Percentiles rank a stretch among this genome's conserved stretches.
Conservation (phyloP, 2,888 invertebrate genomes). For the Colostygia pectinataria region DNA sequence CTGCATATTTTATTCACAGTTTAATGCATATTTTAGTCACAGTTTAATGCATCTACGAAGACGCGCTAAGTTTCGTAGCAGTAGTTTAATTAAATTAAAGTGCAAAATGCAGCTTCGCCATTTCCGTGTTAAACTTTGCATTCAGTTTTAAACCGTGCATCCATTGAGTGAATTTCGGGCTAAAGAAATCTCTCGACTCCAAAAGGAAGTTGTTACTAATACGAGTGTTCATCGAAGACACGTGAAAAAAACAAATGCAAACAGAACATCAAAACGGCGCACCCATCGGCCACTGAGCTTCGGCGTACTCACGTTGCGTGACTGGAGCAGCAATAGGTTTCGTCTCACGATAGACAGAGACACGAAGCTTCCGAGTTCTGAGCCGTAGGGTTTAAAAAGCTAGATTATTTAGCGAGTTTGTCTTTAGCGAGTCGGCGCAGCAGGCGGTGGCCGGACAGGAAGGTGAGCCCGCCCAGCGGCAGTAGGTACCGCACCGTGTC, state of each 20-base stretch:
- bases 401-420: slow-evolving; percentile 16
- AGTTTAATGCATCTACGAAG: neutral
- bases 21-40: too few species aligned
- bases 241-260: neutral
- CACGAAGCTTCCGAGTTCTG: too few species aligned
- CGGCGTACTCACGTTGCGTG: too few species aligned
- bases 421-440: slow-evolving; percentile 88
- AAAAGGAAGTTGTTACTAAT: too few species aligned
- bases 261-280: neutral
- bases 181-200: too few species aligned
- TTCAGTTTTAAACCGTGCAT: too few species aligned
- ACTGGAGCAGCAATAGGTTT: too few species aligned
- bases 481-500: slow-evolving; percentile 94
- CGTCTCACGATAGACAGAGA: too few species aligned
- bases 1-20: neutral
- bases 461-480: slow-evolving; percentile 93
- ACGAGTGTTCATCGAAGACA: too few species aligned
- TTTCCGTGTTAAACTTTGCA: slow-evolving; percentile 1
- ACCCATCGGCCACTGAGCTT: too few species aligned
- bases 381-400: neutral
- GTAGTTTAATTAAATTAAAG: slow-evolving; percentile 3
- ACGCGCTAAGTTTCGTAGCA: slow-evolving; percentile 1
- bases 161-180: too few species aligned
- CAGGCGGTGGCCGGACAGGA: slow-evolving; percentile 96
- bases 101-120: slow-evolving; percentile 3